Base-by-base conservation (phyloP, 2,888 invertebrate species). In the Noctua janthina region DNA sequence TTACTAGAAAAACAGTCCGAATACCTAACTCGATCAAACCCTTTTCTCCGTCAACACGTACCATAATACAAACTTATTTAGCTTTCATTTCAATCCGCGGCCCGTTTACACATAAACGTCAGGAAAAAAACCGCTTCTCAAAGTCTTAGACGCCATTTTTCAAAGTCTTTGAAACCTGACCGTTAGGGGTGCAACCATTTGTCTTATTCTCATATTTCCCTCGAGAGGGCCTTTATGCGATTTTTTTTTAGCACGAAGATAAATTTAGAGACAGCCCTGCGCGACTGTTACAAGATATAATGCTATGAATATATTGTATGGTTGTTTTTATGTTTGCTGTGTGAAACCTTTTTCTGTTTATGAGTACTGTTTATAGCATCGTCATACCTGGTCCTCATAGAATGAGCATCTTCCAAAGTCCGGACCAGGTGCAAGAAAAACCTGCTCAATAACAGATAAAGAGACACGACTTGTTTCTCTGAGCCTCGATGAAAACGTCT, bases 141-240 rank as follows among this genome's bases (percentile, higher is more conserved):
- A 76, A 83, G 84, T 68, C 89, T 86, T 78, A 72, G 85, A 79
- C 80, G 79, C 86, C 90, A 94, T 94, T 93, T 94, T 92, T 94
- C 92, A 94, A 90, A 92, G 90, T 90, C 90, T 90, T 86, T 85
- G 87, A 90, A 92, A 92, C 92, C 92, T 92, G 93, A 92, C 93
- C 91, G 91, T 81, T 87, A 82, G 77, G 86, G 87, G 78, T 84
- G 86, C 82, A 69, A 87, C 94, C 88, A 94, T 95, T 94, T 93
- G 93, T 95, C 95, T 94, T 94, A 90, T 91, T 92, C 93, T 91
- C 92, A 92, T 93, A 94, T 95, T 94, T 94, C 94, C 94, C 93
- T 46, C 43, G 93, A 90, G 87, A 79, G 72, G 74, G 79, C 76
- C 73, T 83, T 83, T 83, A 78, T 78, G 79, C 81, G 83, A 76